Evolutionary conservation across 1,140 invertebrate genomes (phyloP), one percentile per base, ranked within the genome.

Genomic region (Ptiloglossa arizonensis): DNA sequence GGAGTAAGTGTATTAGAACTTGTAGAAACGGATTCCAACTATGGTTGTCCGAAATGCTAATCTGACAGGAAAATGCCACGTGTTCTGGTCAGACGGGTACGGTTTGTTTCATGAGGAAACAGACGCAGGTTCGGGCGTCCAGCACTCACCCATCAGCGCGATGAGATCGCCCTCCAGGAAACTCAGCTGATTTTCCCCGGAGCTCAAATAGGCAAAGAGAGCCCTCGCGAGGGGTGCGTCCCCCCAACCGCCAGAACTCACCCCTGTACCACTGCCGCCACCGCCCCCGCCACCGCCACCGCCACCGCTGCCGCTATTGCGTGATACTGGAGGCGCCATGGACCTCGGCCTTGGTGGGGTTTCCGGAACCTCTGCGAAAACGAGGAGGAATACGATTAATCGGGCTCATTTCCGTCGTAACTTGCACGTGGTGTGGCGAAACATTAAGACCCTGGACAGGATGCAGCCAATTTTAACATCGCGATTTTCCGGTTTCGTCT

Each of bases 131-230:
- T 54, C 41, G 57, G 64, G n/a, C 50, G 24, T 50, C 32, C 52
- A 29, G 19, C 8, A 86, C 89, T 91, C 85, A 89, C 97, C 98
- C 80, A 98, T 95, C 78, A 98, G 91, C 9, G 96, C 96, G 29
- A 98, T 96, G 68, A 97, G 93, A 91, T 98, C 98, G 80, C 97
- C 97, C 92, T 98, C 97, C 71, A 97, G 95, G 92, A 98, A 98
- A 86, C 96, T 97, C 48, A 98, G 94, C 92, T 98, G 97, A 93
- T 97, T 98, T 85, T 98, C 97, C 6, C 97, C 97, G 67, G 96
- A 97, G 24, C 97, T 97, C 57, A 97, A 94, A 92, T 98, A 98
- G 54, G 97, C 96, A 87, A 98, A 98, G 17, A 98, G 92, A 15
- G 97, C 97, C 79, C 96, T 94, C 1, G 96, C 97, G 54, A 97